Conservation (phyloP, 2,797 vertebrate species). For the Loriculus beryllinus region DNA sequence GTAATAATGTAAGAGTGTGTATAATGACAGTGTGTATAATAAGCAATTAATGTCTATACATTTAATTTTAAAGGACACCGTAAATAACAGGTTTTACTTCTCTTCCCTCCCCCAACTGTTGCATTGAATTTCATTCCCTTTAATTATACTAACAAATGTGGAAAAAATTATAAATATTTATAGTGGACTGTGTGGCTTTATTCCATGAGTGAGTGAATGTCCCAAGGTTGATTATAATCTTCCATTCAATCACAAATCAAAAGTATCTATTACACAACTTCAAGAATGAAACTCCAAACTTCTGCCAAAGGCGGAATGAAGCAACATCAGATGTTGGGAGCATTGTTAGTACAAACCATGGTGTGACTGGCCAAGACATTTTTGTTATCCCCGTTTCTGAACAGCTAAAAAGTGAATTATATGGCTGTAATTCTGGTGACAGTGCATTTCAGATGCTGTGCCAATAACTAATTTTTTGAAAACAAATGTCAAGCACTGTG, state of each 20-base stretch:
- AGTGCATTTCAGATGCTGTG: slow-evolving; percentile 25
- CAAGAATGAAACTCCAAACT: slow-evolving; percentile 37
- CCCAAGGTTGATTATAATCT: slow-evolving; percentile 55
- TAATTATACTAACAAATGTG: slow-evolving; percentile 68
- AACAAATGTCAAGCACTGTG: slow-evolving; percentile 12
- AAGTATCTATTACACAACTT: slow-evolving; percentile 50
- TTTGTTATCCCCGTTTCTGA: neutral
- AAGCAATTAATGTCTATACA: slow-evolving; percentile 60
- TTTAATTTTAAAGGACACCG: slow-evolving; percentile 63
- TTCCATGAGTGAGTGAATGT: slow-evolving; percentile 37
- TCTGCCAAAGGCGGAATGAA: slow-evolving; percentile 45
- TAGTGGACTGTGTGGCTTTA: slow-evolving; percentile 44
- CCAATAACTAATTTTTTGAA: slow-evolving; percentile 32
- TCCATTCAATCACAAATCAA: slow-evolving; percentile 57
- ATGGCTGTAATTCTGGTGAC: slow-evolving; percentile 4
- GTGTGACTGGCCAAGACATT: neutral
- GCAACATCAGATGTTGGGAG: neutral
- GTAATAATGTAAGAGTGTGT: slow-evolving; percentile 24
- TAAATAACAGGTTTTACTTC: slow-evolving; percentile 65
- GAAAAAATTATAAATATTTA: slow-evolving; percentile 65
- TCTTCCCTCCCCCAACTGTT: slow-evolving; percentile 64
- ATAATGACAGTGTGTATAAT: slow-evolving; percentile 48
- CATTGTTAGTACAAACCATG: neutral
- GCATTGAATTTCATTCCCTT: slow-evolving; percentile 61
- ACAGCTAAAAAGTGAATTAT: slow-evolving; percentile 25